Evolutionary conservation across 2,113 vertebrate genomes (phyloP).

Genomic region (Lanius collurio): DNA sequence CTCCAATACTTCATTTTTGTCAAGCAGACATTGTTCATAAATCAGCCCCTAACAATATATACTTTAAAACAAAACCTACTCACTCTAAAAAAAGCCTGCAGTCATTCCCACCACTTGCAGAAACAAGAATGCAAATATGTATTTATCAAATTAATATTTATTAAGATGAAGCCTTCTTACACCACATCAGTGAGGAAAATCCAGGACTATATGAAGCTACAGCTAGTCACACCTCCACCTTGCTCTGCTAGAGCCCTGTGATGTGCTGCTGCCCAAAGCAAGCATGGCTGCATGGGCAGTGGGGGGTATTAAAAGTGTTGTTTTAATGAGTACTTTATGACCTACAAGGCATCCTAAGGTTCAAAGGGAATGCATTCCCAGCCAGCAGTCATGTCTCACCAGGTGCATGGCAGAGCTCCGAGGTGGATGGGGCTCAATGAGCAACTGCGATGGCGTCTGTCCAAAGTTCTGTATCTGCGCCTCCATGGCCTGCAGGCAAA

Average conservation of each 20-base stretch:
- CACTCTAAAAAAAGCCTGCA: neutral
- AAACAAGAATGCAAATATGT: neutral
- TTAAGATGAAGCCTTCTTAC: neutral
- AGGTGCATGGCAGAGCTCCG: slow-evolving; percentile 99
- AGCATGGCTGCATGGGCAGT: neutral
- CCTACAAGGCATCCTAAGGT: neutral
- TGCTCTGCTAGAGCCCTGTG: neutral
- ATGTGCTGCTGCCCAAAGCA: neutral
- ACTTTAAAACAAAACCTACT: neutral
- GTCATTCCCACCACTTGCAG: neutral
- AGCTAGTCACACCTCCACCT: neutral
- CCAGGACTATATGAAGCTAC: neutral
- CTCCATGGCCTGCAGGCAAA: slow-evolving; percentile 92
- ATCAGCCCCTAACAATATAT: neutral
- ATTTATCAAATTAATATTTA: neutral
- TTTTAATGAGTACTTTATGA: slow-evolving; percentile 39
- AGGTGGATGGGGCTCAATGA: slow-evolving; percentile 99
- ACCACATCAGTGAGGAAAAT: neutral
- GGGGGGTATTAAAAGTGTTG: neutral
- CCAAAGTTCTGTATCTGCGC: slow-evolving; percentile 97
- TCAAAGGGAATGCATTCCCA: slow-evolving; percentile 63
- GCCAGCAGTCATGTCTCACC: slow-evolving; percentile 84
- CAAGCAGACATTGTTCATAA: slow-evolving; percentile 15
- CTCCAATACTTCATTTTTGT: slow-evolving; percentile 12
- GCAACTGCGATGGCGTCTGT: slow-evolving; percentile 99